Percentiles rank a stretch among this genome's conserved stretches.
Evolutionary conservation across 2,888 invertebrate genomes (phyloP).

Genomic region (Acrocera orbiculus): DNA sequence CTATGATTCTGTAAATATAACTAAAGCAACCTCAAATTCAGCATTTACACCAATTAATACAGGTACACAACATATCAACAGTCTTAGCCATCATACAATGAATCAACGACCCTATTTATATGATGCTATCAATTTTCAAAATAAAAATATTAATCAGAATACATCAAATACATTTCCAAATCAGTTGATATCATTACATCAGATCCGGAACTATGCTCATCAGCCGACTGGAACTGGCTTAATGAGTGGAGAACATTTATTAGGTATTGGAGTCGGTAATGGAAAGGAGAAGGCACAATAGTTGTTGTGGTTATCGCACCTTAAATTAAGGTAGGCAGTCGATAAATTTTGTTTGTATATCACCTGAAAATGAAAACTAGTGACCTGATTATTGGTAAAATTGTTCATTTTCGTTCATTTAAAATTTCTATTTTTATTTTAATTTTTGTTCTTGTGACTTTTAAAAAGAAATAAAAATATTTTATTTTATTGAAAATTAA

Average conservation of each 20-base stretch:
- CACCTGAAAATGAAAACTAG: too few relatives aligned
- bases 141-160: slow-evolving; percentile 42
- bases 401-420: too few relatives aligned
- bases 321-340: background rate
- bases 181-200: slow-evolving; percentile 86
- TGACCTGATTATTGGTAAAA: too few relatives aligned
- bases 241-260: slow-evolving; percentile 49
- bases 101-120: slow-evolving; percentile 73
- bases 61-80: slow-evolving; percentile 63
- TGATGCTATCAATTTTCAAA: slow-evolving; percentile 78
- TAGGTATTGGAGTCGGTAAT: slow-evolving; percentile 32
- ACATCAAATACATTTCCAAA: slow-evolving; percentile 65
- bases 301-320: background rate
- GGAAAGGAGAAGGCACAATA: slow-evolving; percentile 12
- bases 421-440: too few relatives aligned
- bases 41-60: slow-evolving; percentile 91
- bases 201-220: slow-evolving; percentile 90
- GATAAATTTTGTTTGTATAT: too few relatives aligned
- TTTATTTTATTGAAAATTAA: too few relatives aligned
- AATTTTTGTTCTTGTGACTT: too few relatives aligned
- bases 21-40: slow-evolving; percentile 38
- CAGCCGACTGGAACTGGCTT: slow-evolving; percentile 56
- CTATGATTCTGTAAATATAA: slow-evolving; percentile 13
- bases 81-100: slow-evolving; percentile 47
- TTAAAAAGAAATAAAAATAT: too few relatives aligned